Evolutionary conservation across 2,888 invertebrate species (phyloP), one percentile per base, ranked within the genome.

Genomic region (Creontiades dilutus): DNA sequence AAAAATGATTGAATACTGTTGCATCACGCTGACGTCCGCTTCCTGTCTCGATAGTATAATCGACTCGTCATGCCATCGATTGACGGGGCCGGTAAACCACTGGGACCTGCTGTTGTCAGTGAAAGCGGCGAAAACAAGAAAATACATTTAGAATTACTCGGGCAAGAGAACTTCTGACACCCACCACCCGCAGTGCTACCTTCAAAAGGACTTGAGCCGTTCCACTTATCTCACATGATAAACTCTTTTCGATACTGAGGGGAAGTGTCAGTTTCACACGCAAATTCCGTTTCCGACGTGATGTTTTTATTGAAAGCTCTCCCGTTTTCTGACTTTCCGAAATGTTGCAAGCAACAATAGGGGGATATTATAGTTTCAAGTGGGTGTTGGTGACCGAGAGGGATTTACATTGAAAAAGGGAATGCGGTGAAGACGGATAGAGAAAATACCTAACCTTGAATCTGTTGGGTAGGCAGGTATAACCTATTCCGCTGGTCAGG

Each of bases 71-170:
- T 68, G 68, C 68, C 68, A 68, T 68, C 68, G 68, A 68, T 68
- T 68, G 68, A 68, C 68, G 23, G 68, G 7, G 68, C 11, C 23
- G 19, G 68, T 68, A 68, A 68, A 68, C 23, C 68, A 68, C 68
- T 68, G 68, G 16, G 57, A 23, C 23, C 68, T 5, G 37, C 11
- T 27, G 23, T 68, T 68, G 68, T 68, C 19, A 68, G 68, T 68
- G 68, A 68, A 68, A 68, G 68, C 68, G 68, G 68, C 68, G 68
- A 68, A 68, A 68, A 68, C 68, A 68, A 68, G 68, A 68, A 68
- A 68, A 68, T 68, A 68, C 68, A 68, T 68, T 68, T 68, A 23
- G 68, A 68, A 68, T 68, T 68, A 68, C 68, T 12, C 7, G 16
- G 13, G 52, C 3, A 7, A 23, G 23, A 68, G 68, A 68, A 27